phyloP scores from a whole-genome alignment of 2,113 vertebrate genomes.

The Thermophis baileyi region DNA sequence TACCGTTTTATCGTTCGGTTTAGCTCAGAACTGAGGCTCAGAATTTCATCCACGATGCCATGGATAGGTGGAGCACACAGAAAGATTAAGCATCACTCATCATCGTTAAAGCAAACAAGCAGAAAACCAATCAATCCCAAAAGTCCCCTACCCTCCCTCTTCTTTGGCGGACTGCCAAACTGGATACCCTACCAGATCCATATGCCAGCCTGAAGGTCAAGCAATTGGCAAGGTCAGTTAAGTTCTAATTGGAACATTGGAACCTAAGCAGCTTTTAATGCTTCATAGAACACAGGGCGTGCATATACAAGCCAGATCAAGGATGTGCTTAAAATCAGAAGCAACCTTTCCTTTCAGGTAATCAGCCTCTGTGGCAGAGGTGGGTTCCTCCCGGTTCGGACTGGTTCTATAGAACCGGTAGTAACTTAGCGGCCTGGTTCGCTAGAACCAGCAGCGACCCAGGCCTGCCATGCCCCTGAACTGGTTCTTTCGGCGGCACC shows the following conservation, averaged over 20 bases:
- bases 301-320: background rate
- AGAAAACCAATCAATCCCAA: background rate
- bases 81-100: background rate
- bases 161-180: conserved; percentile 10
- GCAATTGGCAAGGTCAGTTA: background rate
- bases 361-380: background rate
- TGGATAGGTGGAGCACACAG: conserved; percentile 3
- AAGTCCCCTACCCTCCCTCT: background rate
- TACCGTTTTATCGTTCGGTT: conserved; percentile 36
- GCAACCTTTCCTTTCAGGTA: background rate
- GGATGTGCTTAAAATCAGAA: background rate
- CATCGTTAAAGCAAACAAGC: conserved; percentile 16
- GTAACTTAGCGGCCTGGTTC: no score
- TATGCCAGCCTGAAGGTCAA: background rate
- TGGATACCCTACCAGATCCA: background rate
- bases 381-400: no score
- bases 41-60: background rate
- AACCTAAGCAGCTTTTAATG: background rate
- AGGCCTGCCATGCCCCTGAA: no score
- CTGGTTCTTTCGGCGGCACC: no score
- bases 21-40: conserved; percentile 18
- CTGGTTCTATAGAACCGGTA: no score
- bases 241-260: background rate
- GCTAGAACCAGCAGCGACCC: no score
- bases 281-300: background rate